These are phyloP conservation scores for Empidonax alnorum DNA, from an alignment of 2,113 vertebrate species.

Conservation along the genomic window DNA sequence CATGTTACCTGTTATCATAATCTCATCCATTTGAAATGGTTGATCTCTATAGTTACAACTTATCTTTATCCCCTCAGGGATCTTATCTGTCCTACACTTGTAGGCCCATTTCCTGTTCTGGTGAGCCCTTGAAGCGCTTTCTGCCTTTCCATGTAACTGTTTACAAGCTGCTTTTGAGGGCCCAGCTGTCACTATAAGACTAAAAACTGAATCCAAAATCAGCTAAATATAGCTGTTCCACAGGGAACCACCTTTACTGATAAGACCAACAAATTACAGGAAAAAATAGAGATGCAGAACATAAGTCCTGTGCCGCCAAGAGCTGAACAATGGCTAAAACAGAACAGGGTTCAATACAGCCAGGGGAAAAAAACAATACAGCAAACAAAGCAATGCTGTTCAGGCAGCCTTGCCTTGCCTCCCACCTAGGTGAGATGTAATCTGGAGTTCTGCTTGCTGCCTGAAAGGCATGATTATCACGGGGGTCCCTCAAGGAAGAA, in stretches of 20 bases:
- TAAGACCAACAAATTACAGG: slow-evolving; percentile 33
- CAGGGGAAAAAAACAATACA: not conserved
- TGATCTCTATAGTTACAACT: not conserved
- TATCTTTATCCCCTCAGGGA: not conserved
- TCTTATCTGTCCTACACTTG: not conserved
- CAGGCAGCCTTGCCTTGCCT: not conserved
- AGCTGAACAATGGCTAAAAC: slow-evolving; percentile 36
- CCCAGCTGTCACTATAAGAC: not conserved
- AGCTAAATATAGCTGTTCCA: slow-evolving; percentile 22
- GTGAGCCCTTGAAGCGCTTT: not conserved
- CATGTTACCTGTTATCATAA: not conserved
- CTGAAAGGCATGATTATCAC: not conserved
- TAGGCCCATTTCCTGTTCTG: not conserved
- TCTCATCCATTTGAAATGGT: not conserved
- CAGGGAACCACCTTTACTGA: slow-evolving; percentile 11
- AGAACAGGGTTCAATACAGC: not conserved
- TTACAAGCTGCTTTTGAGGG: slow-evolving; percentile 7
- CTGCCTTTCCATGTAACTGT: not conserved
- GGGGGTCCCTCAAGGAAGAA: not conserved
- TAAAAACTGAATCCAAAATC: not conserved
- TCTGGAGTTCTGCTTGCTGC: not conserved
- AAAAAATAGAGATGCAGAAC: slow-evolving; percentile 50
- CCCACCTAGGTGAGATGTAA: not conserved
- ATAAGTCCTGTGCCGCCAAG: not conserved
- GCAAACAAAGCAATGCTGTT: not conserved